Percentiles rank a stretch among this genome's conserved stretches.
phyloP scores from a whole-genome alignment of 2,888 invertebrate species.

The Heliconius cydno region DNA sequence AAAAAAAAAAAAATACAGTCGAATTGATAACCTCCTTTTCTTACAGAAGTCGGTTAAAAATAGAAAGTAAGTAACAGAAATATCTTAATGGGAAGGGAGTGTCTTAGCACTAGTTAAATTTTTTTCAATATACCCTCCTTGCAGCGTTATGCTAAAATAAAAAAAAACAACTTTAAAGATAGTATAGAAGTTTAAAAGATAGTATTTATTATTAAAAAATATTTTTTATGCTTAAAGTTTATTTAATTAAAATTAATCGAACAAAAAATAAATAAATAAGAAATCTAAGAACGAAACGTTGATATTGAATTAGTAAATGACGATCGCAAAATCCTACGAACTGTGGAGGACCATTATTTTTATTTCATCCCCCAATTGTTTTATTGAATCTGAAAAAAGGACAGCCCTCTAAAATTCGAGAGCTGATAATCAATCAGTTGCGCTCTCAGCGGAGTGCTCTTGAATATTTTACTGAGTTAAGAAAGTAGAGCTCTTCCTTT shows the following conservation, averaged over 20 bases:
- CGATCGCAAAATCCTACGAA: not conserved
- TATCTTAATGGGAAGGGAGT: no score
- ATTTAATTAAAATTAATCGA: not conserved
- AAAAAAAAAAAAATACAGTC: no score
- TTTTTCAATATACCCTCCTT: no score
- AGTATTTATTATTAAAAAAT: not conserved
- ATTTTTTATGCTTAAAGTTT: not conserved
- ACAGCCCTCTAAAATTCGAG: slow-evolving; percentile 22
- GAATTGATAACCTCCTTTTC: no score
- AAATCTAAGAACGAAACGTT: not conserved
- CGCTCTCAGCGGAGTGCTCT: slow-evolving; percentile 26
- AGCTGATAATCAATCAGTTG: slow-evolving; percentile 31
- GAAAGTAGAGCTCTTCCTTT: slow-evolving; percentile 13
- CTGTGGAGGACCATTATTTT: slow-evolving; percentile 19
- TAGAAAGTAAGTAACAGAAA: no score
- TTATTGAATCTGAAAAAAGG: slow-evolving; percentile 34
- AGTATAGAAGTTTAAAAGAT: not conserved
- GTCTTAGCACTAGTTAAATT: no score
- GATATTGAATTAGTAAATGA: slow-evolving; percentile 1
- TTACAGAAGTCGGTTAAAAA: no score
- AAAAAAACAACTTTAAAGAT: not conserved
- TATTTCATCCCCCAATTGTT: slow-evolving; percentile 29
- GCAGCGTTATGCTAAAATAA: no score
- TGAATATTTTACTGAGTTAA: slow-evolving; percentile 33
- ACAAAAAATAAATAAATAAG: slow-evolving; percentile 5